Conservation (phyloP, 2,113 vertebrate genomes). For the Empidonax traillii region DNA sequence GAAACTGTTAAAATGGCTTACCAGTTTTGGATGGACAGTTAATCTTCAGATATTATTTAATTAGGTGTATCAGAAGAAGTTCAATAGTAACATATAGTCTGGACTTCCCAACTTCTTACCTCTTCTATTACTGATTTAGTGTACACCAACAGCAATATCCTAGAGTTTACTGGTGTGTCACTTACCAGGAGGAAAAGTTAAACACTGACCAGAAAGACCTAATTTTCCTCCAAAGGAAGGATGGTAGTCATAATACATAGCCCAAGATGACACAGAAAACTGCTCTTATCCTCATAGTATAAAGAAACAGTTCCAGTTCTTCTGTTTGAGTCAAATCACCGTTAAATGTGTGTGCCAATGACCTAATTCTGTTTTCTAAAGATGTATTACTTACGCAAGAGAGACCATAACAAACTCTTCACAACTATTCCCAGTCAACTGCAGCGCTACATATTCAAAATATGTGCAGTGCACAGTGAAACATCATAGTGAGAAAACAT, state of each 20-base stretch:
- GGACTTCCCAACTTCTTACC: background rate
- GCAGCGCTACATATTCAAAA: background rate
- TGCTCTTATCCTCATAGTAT: background rate
- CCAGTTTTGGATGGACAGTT: background rate
- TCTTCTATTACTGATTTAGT: background rate
- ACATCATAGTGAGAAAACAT: background rate
- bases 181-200: background rate
- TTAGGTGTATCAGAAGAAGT: background rate
- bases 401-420: constrained; percentile 15
- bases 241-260: background rate
- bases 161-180: background rate
- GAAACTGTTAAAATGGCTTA: background rate
- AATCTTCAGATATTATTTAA: background rate
- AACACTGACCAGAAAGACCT: background rate
- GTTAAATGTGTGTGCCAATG: constrained; percentile 32
- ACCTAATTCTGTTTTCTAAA: constrained; percentile 61
- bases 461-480: background rate
- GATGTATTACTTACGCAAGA: constrained; percentile 55
- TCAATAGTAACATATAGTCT: background rate
- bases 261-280: background rate
- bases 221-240: background rate
- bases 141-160: background rate
- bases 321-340: constrained; percentile 43
- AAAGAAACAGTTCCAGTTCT: constrained; percentile 8
- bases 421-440: background rate